A percentile compares a stretch with the other conserved stretches of the same genome.
Conservation (phyloP, 1,140 invertebrate species). For the Hestina assimilis region DNA sequence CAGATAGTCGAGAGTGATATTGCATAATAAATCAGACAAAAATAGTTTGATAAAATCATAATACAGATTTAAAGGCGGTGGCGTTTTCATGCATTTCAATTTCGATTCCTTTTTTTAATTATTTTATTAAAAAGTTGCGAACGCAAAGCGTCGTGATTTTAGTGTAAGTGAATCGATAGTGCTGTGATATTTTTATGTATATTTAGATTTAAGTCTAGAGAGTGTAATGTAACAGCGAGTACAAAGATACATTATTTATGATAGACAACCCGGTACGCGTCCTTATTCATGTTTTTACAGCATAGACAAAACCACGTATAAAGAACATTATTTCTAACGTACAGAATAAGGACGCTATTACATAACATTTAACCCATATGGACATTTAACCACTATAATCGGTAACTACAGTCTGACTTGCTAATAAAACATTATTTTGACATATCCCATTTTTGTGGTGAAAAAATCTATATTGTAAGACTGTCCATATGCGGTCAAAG, state of each 20-base stretch:
- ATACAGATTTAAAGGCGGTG: no score
- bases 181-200: conserved; percentile 78
- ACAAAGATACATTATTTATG: conserved; percentile 62
- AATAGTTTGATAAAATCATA: no score
- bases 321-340: not conserved
- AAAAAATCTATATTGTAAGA: no score
- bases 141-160: conserved; percentile 64
- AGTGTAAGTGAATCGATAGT: conserved; percentile 77
- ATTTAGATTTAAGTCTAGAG: conserved; percentile 68
- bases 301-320: not conserved
- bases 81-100: conserved; percentile 58
- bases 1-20: no score
- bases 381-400: conserved; percentile 5
- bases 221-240: conserved; percentile 63
- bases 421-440: no score
- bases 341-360: conserved; percentile 18
- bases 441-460: no score
- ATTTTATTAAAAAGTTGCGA: conserved; percentile 49
- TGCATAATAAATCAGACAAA: no score
- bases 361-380: conserved; percentile 34
- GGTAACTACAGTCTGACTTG: not conserved
- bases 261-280: conserved; percentile 26
- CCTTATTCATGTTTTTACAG: conserved; percentile 1
- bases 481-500: conserved; percentile 45
- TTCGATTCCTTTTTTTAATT: conserved; percentile 68